Evolutionary conservation across 2,113 vertebrate species (phyloP).

Genomic region (Periophthalmodon schlosseri): DNA sequence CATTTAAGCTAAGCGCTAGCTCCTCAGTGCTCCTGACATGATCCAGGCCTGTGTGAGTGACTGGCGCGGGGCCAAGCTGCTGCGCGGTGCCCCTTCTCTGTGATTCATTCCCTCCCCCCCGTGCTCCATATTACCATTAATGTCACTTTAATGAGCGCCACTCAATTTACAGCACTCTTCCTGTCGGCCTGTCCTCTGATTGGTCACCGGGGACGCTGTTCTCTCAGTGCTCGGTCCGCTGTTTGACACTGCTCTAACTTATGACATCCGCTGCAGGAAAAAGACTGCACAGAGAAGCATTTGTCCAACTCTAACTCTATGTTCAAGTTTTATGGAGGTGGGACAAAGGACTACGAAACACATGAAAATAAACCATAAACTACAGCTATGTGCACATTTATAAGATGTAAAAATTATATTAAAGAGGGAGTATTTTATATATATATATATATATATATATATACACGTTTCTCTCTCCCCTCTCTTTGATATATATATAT

Average conservation of each 20-base stretch:
- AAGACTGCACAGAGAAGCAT: neutral
- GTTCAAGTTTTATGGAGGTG: neutral
- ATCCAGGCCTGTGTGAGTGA: slow-evolving; percentile 42
- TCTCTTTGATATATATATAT: too few relatives aligned
- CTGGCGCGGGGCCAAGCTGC: slow-evolving; percentile 45
- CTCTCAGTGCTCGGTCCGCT: slow-evolving; percentile 24
- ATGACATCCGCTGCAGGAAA: slow-evolving; percentile 3
- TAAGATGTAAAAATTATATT: neutral
- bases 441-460: too few relatives aligned
- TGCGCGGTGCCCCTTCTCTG: slow-evolving; percentile 47
- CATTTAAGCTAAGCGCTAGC: neutral
- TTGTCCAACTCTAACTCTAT: neutral
- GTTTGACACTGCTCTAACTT: slow-evolving; percentile 12
- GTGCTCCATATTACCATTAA: slow-evolving; percentile 65
- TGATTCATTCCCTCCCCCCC: slow-evolving; percentile 56
- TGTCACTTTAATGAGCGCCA: slow-evolving; percentile 67
- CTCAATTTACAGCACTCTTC: slow-evolving; percentile 60
- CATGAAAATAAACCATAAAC: neutral
- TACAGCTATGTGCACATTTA: neutral
- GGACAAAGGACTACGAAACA: neutral
- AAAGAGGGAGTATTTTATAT: too few relatives aligned
- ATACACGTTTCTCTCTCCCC: too few relatives aligned
- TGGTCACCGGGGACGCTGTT: slow-evolving; percentile 46
- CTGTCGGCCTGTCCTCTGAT: slow-evolving; percentile 46
- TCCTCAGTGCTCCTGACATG: slow-evolving; percentile 36